Conservation (phyloP, 2,888 invertebrate species). For the Catocala sponsa region DNA sequence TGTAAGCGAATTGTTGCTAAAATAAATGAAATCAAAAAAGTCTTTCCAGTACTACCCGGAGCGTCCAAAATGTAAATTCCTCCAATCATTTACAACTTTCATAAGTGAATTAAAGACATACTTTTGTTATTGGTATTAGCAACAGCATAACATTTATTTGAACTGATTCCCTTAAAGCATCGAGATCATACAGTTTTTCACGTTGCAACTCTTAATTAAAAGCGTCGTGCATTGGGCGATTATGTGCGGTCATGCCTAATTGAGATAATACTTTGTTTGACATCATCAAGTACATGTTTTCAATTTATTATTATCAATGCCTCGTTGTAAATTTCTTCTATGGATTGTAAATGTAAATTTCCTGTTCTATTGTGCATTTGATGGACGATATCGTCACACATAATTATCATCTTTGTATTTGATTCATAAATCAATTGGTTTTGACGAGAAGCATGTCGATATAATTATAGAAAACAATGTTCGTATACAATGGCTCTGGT, state of each 20-base stretch:
- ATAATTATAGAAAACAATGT: background rate
- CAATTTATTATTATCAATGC: too few species aligned
- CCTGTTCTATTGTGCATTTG: background rate
- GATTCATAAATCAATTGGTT: conserved; percentile 8
- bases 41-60: conserved; percentile 9
- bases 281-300: too few species aligned
- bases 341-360: background rate
- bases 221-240: too few species aligned
- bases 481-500: background rate
- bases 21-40: conserved; percentile 9
- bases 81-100: conserved; percentile 36
- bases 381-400: conserved; percentile 18
- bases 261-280: too few species aligned
- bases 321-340: background rate
- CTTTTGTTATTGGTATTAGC: conserved; percentile 47
- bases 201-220: too few species aligned
- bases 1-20: conserved; percentile 17
- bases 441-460: conserved; percentile 23
- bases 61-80: conserved; percentile 28
- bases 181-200: too few species aligned
- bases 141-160: conserved; percentile 46
- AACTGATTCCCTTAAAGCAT: conserved; percentile 16
- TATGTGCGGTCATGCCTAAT: too few species aligned
- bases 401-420: conserved; percentile 25
- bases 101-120: conserved; percentile 39